Evolutionary conservation across 2,888 invertebrate genomes (phyloP), one percentile per base, ranked within the genome.

Genomic region (Slavum lentiscoides): DNA sequence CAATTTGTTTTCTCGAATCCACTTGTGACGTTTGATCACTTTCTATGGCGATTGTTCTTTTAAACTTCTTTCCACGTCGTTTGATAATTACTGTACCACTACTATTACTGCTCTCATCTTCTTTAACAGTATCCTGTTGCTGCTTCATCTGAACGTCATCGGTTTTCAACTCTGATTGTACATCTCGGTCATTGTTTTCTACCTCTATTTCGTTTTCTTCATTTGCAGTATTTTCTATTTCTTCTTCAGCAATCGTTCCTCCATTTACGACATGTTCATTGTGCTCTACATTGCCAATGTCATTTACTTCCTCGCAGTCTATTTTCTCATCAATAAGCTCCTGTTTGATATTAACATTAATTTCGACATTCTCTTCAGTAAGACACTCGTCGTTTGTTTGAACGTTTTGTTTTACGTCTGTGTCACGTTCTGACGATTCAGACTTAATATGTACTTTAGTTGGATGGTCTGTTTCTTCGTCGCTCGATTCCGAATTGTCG

Each of bases 401-500:
- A 37, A 13, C 17, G 1, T 74, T 37, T 37, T 17, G 3, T 67
- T 59, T 43, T 7, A 59, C 8, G 5, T n/a, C 21, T 11, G 9
- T 23, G 19, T 75, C 75, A 43, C 43, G 55, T 58, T 67, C 75
- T 39, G 21, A 19, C 37, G 21, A 21, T 70, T 77, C 77, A 62
- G 55, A 64, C 58, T 80, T 70, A 62, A 80, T 64, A 30, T 68
- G 30, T 39, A 64, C 53, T 39, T 39, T 64, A 55, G 69, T 62
- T 15, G 53, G 19, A 6, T 70, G 21, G 6, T 70, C 43, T 37
- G 23, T 58, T 21, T 70, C 70, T 58, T 80, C 77, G n/a, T 80
- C 69, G 62, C 77, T 80, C 4, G 69, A 70, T 43, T 80, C 77
- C 19, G 77, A 62, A 62, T 77, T 62, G 19, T 77, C 77, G 19